Conservation (phyloP, 2,888 invertebrate species). For the Nezara viridula region DNA sequence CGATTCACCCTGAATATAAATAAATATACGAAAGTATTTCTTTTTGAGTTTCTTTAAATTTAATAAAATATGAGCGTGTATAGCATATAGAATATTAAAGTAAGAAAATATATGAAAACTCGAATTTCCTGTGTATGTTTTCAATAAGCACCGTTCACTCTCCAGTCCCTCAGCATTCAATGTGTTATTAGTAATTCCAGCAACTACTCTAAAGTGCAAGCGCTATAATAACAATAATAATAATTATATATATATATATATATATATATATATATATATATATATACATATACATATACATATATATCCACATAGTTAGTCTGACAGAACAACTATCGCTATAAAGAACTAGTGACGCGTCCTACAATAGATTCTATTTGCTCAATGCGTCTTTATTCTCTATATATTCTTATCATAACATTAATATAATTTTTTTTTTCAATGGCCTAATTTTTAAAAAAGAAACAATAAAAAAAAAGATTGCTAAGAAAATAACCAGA, state of each 20-base stretch:
- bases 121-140: slow-evolving; percentile 11
- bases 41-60: too few relatives aligned
- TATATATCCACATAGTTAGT: slow-evolving; percentile 27
- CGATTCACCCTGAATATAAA: too few relatives aligned
- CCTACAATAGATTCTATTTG: not conserved
- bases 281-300: not conserved
- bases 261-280: not conserved
- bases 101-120: not conserved
- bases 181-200: slow-evolving; percentile 47
- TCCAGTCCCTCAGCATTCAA: not conserved
- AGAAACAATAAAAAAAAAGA: too few relatives aligned
- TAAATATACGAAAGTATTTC: too few relatives aligned
- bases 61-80: too few relatives aligned
- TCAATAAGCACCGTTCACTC: not conserved
- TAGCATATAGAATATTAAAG: too few relatives aligned
- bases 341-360: not conserved
- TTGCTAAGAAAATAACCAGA: too few relatives aligned
- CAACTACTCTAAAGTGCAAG: slow-evolving; percentile 48
- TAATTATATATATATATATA: not conserved
- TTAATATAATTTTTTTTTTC: too few relatives aligned
- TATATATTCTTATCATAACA: too few relatives aligned
- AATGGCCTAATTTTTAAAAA: too few relatives aligned
- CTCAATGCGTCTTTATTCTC: slow-evolving; percentile 38
- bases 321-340: slow-evolving; percentile 17
- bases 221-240: slow-evolving; percentile 27